Evolutionary conservation across 2,888 invertebrate species (phyloP).

Genomic region (Ptychoptera albimana): DNA sequence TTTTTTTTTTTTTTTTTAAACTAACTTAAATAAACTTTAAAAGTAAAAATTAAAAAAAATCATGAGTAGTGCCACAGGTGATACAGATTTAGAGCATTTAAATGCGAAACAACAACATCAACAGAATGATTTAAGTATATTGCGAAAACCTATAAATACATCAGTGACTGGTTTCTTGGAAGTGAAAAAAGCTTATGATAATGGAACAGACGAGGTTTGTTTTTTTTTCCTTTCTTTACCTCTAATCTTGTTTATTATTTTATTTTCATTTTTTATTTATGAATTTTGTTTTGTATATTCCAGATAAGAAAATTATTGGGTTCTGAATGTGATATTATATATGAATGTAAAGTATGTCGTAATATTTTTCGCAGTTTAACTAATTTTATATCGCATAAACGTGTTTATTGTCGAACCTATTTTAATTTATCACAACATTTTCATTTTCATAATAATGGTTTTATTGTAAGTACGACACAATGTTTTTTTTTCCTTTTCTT

Average conservation of each 20-base stretch:
- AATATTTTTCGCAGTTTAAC: constrained; percentile 74
- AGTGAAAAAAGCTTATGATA: constrained; percentile 53
- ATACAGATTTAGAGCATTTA: too few relatives aligned
- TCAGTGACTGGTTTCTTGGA: constrained; percentile 53
- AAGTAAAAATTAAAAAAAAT: too few relatives aligned
- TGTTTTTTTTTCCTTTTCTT: background rate
- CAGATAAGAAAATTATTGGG: constrained; percentile 58
- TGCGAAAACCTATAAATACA: constrained; percentile 49
- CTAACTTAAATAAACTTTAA: too few relatives aligned
- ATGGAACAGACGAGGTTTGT: constrained; percentile 56
- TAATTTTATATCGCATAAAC: constrained; percentile 80
- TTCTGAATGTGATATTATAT: constrained; percentile 75
- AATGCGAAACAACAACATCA: constrained; percentile 18
- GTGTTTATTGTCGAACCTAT: constrained; percentile 56
- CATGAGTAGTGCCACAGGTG: too few relatives aligned
- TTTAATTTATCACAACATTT: constrained; percentile 34
- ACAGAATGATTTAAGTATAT: constrained; percentile 37
- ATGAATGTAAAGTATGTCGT: constrained; percentile 77
- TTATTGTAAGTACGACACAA: constrained; percentile 10
- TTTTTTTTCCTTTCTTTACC: constrained; percentile 1
- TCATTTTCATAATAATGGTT: constrained; percentile 31
- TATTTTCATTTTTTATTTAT: background rate
- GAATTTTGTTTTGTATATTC: constrained; percentile 17
- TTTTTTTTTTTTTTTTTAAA: too few relatives aligned
- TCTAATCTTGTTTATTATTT: constrained; percentile 1